Percentiles rank a stretch among this genome's conserved stretches.
phyloP scores from a whole-genome alignment of 1,140 invertebrate species.

The Leptinotarsa lineolata region DNA sequence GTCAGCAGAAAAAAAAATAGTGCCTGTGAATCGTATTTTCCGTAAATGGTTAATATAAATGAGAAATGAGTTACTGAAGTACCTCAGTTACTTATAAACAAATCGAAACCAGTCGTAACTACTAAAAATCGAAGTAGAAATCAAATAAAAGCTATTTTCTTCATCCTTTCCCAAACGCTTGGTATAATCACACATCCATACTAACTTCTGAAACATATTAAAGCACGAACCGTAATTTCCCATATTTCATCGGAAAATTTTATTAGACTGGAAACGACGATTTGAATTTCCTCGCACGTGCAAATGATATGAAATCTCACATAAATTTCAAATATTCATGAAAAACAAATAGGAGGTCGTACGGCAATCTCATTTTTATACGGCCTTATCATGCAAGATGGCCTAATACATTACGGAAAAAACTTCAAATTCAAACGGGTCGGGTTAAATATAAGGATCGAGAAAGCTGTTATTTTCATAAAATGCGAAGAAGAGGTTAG shows the following conservation, averaged over 20 bases:
- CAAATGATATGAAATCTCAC: constrained; percentile 29
- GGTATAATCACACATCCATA: background rate
- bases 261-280: constrained; percentile 26
- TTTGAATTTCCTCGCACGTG: constrained; percentile 28
- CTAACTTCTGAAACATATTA: constrained; percentile 26
- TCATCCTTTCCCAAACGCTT: background rate
- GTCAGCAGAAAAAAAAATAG: too few species aligned
- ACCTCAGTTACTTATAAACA: too few species aligned
- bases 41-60: too few species aligned
- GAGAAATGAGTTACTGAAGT: too few species aligned
- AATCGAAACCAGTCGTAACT: too few species aligned
- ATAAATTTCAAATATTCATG: constrained; percentile 29
- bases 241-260: constrained; percentile 25
- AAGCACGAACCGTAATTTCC: constrained; percentile 24
- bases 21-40: too few species aligned
- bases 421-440: background rate
- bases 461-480: background rate
- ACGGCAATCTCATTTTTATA: constrained; percentile 28
- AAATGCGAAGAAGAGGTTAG: background rate
- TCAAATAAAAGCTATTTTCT: too few species aligned
- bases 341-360: constrained; percentile 25
- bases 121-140: too few species aligned
- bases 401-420: constrained; percentile 8
- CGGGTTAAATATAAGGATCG: background rate
- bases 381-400: constrained; percentile 22